These are phyloP conservation scores for Luffia ferchaultella DNA, from an alignment of 2,888 invertebrate genomes.

Conservation along the genomic window DNA sequence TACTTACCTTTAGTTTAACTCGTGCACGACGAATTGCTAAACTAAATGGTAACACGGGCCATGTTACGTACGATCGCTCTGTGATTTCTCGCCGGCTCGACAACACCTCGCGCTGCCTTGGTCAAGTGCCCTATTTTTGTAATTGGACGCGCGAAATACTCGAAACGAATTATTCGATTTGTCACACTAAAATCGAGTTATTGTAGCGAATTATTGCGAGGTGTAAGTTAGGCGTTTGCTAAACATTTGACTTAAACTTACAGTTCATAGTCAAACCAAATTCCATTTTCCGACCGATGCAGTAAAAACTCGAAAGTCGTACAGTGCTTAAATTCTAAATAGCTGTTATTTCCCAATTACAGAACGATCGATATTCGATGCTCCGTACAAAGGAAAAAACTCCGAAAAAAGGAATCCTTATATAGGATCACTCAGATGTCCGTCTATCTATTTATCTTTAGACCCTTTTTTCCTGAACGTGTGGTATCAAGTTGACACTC, in stretches of 20 bases:
- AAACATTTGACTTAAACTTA: not conserved
- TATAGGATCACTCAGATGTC: too few relatives aligned
- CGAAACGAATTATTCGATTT: conserved; percentile 12
- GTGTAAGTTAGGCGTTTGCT: not conserved
- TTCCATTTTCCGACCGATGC: too few relatives aligned
- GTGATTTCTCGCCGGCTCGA: not conserved
- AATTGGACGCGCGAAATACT: conserved; percentile 33
- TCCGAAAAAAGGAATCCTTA: too few relatives aligned
- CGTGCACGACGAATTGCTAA: conserved; percentile 49
- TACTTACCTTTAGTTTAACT: conserved; percentile 22
- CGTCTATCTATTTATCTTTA: too few relatives aligned
- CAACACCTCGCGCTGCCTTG: not conserved
- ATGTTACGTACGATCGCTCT: not conserved
- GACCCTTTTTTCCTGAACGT: too few relatives aligned
- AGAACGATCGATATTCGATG: too few relatives aligned
- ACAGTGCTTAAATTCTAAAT: too few relatives aligned
- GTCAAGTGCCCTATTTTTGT: conserved; percentile 27
- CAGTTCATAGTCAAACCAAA: too few relatives aligned
- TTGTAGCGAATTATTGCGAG: not conserved
- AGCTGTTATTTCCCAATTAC: too few relatives aligned
- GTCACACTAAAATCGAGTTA: not conserved
- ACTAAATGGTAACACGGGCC: conserved; percentile 19
- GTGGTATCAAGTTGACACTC: too few relatives aligned
- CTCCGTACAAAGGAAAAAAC: too few relatives aligned
- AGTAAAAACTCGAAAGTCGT: too few relatives aligned